Evolutionary conservation across 1,140 invertebrate genomes (phyloP).

Genomic region (Catajapyx aquilonaris): DNA sequence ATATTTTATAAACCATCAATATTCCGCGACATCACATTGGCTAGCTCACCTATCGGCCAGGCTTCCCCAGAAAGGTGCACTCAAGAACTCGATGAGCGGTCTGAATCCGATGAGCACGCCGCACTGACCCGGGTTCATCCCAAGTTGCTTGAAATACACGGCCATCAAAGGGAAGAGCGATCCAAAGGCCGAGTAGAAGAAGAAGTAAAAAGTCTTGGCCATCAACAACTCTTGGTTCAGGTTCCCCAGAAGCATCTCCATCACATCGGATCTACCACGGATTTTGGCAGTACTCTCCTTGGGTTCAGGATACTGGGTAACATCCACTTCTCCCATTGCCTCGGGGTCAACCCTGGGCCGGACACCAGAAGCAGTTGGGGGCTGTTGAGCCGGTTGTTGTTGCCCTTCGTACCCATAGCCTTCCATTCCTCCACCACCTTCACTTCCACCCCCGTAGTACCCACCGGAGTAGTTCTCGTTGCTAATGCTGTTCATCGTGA

Average conservation of each 20-base stretch:
- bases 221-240: constrained; percentile 76
- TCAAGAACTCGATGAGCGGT: constrained; percentile 94
- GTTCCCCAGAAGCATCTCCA: constrained; percentile 57
- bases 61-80: constrained; percentile 91
- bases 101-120: constrained; percentile 77
- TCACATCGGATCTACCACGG: constrained; percentile 54
- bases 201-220: constrained; percentile 95
- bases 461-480: constrained; percentile 1
- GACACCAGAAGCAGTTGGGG: constrained; percentile 14
- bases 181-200: constrained; percentile 98
- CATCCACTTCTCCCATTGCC: constrained; percentile 51
- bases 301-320: constrained; percentile 43
- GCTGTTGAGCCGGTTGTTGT: constrained; percentile 1
- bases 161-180: constrained; percentile 94
- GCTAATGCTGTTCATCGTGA: not conserved
- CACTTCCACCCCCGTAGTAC: constrained; percentile 12
- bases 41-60: constrained; percentile 59
- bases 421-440: constrained; percentile 5
- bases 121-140: constrained; percentile 89
- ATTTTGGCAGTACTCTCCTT: constrained; percentile 78
- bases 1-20: too few relatives aligned
- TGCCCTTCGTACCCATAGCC: not conserved
- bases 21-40: not conserved
- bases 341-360: constrained; percentile 49
- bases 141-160: constrained; percentile 97